Base-by-base conservation (phyloP, 2,113 vertebrate genomes). In the Circaetus cinerascens region DNA sequence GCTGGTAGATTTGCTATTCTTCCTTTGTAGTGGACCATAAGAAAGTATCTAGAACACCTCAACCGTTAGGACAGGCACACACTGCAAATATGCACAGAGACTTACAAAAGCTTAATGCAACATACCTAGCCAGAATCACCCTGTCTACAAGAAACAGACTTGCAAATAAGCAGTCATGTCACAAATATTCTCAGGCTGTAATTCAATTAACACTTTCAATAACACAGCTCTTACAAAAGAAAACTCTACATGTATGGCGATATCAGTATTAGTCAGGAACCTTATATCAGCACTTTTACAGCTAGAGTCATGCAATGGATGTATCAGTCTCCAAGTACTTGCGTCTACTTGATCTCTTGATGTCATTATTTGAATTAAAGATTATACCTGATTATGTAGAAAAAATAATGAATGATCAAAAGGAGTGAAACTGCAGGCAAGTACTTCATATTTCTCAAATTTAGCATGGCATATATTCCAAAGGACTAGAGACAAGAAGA, bases 201-300 rank as follows among this genome's bases (percentile, higher is more conserved):
- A 74, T 69, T 74, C 15, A 74, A n/a, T 43, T 56, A 57, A 45
- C 45, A 38, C 8, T 64, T 81, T 48, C 45, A 71, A 4, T 21
- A 38, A 53, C 18, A 41, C 17, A 30, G 22, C 34, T 34, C 34
- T 19, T 77, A 57, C 5, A 74, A 79, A 64, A 55, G 15, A n/a
- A 41, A 71, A 36, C 20, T n/a, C 26, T 38, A 20, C 1, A 4
- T 17, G 20, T 15, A 41, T 0, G 1, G 18, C 0, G 0, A 29
- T 50, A 71, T 12, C 40, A 74, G 0, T 38, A 36, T 27, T 8
- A 66, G 10, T 15, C 11, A 22, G 11, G 32, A 88, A 78, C 16
- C 62, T 62, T 11, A 0, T 8, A 82, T 40, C 18, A 78, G 32
- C 32, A 75, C 7, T 89, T 45, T 36, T 27, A 74, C 34, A 38